These are phyloP conservation scores for Oreonectes daqikongensis DNA, from an alignment of 2,797 vertebrate species.

Conservation along the genomic window DNA sequence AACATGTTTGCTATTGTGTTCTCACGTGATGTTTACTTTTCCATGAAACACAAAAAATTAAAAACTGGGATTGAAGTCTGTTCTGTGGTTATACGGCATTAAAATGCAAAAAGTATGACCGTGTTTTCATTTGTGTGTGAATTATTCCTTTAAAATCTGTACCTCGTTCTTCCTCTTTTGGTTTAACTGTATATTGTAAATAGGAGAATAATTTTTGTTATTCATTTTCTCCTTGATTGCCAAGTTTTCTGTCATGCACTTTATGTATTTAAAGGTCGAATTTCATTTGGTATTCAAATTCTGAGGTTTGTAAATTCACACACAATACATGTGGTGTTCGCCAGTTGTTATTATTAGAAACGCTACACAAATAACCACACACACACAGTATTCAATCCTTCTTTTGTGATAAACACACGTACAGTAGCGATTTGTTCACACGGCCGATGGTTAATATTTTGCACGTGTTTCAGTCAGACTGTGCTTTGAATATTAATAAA, in stretches of 20 bases:
- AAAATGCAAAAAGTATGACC: background rate
- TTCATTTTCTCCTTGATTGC: constrained; percentile 17
- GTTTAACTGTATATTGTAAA: constrained; percentile 54
- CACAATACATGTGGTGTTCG: background rate
- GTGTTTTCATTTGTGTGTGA: background rate
- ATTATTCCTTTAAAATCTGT: constrained; percentile 11
- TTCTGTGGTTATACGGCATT: background rate
- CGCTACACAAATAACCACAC: constrained; percentile 1
- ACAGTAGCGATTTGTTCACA: background rate
- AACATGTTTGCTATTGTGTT: background rate
- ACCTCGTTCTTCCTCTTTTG: constrained; percentile 16
- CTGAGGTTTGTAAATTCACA: constrained; percentile 8
- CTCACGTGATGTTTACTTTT: background rate
- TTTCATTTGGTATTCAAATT: constrained; percentile 4
- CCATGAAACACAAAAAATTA: background rate
- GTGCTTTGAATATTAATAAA: constrained; percentile 63
- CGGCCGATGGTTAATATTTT: constrained; percentile 59
- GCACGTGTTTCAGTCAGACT: constrained; percentile 65
- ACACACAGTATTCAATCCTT: background rate
- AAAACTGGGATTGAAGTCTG: too few relatives aligned
- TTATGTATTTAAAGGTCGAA: constrained; percentile 26
- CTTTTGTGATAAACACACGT: background rate
- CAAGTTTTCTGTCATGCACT: constrained; percentile 44
- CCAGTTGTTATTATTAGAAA: background rate
- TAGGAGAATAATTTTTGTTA: constrained; percentile 48